Percentiles rank a stretch among this genome's conserved stretches.
Conservation (phyloP, 2,797 vertebrate genomes). For the Arctocebus calabarensis region DNA sequence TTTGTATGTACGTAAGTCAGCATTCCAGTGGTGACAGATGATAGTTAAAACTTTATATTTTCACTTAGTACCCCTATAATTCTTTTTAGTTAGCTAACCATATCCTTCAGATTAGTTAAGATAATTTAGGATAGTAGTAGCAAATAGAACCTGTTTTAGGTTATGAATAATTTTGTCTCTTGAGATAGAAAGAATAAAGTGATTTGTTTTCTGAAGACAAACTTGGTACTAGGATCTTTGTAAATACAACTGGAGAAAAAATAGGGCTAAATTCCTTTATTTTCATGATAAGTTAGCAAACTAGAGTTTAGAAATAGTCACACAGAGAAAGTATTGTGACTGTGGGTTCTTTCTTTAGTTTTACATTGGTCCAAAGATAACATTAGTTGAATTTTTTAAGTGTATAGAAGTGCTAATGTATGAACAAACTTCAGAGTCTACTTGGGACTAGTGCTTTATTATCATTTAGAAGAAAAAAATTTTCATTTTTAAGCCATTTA, state of each 20-base stretch:
- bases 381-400: neutral
- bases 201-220: neutral
- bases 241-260: neutral
- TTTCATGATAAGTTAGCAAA: neutral
- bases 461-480: neutral
- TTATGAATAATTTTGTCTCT: neutral
- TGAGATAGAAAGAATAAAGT: neutral
- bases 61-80: neutral
- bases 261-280: slow-evolving; percentile 9
- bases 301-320: neutral
- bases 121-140: neutral
- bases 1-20: neutral
- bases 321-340: neutral
- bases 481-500: neutral
- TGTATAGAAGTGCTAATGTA: neutral
- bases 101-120: neutral
- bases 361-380: neutral
- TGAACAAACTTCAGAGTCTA: neutral
- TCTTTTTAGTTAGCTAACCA: slow-evolving; percentile 8
- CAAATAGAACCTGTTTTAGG: neutral
- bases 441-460: neutral
- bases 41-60: neutral
- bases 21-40: neutral
- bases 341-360: neutral
- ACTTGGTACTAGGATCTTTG: slow-evolving; percentile 16